Percentiles rank a stretch among this genome's conserved stretches.
These are phyloP conservation scores for Eulemur albifrons DNA, from an alignment of 2,797 vertebrate genomes.

Conservation along the genomic window DNA sequence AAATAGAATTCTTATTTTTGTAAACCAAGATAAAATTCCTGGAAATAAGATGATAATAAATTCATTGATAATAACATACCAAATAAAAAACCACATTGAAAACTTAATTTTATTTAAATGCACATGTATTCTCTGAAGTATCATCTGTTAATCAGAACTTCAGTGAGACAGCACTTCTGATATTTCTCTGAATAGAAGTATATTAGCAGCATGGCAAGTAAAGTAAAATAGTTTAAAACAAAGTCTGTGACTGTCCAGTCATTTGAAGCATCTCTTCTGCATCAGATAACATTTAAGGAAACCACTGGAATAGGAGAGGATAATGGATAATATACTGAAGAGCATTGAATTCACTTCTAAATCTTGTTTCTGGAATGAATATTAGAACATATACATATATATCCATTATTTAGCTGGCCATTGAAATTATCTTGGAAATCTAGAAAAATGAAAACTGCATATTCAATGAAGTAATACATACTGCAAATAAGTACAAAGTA, in stretches of 20 bases:
- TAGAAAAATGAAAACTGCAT: not conserved
- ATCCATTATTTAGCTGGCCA: not conserved
- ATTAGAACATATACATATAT: not conserved
- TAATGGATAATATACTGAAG: not conserved
- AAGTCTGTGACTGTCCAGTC: not conserved
- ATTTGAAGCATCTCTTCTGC: not conserved
- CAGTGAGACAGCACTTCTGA: not conserved
- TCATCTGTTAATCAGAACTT: not conserved
- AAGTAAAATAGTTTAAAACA: not conserved
- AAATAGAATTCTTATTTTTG: not conserved
- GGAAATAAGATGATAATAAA: not conserved
- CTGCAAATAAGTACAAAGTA: not conserved
- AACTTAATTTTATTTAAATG: conserved; percentile 33
- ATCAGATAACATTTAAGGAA: not conserved
- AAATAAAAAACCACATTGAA: not conserved
- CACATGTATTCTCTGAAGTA: not conserved
- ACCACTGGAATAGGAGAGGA: not conserved
- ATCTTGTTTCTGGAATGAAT: conserved; percentile 5
- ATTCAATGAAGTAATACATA: not conserved
- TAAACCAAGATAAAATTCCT: not conserved
- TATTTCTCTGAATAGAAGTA: not conserved
- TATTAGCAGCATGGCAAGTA: not conserved
- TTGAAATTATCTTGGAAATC: not conserved
- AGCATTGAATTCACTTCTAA: not conserved
- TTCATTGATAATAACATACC: not conserved